These are phyloP conservation scores for Diadromus collaris DNA, from an alignment of 2,888 invertebrate species.

Conservation along the genomic window DNA sequence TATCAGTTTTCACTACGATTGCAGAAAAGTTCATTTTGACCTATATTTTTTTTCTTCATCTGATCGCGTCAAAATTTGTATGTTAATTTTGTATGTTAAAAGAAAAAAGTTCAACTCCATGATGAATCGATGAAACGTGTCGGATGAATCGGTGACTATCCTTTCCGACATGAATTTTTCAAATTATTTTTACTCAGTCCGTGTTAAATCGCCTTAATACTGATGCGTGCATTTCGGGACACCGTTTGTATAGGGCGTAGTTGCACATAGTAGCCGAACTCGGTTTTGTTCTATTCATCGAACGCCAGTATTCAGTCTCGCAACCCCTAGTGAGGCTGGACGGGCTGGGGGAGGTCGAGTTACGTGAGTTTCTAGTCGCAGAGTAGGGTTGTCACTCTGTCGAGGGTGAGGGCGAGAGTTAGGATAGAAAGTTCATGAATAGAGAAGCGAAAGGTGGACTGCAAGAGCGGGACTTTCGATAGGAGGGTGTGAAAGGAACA, in stretches of 20 bases:
- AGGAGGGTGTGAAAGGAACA: slow-evolving; percentile 10
- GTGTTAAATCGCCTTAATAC: background rate
- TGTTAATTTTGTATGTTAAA: background rate
- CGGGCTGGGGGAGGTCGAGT: slow-evolving; percentile 33
- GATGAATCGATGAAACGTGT: no score
- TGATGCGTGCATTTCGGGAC: background rate
- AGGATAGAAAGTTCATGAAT: slow-evolving; percentile 33
- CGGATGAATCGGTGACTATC: background rate
- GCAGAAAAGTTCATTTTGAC: no score
- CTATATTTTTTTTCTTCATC: no score
- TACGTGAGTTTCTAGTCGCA: slow-evolving; percentile 48
- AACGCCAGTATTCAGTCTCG: background rate
- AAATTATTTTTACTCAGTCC: background rate
- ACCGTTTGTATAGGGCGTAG: background rate
- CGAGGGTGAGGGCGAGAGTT: slow-evolving; percentile 20
- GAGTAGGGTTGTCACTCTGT: slow-evolving; percentile 46
- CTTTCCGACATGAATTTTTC: background rate
- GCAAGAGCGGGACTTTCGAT: slow-evolving; percentile 1
- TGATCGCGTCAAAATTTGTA: no score
- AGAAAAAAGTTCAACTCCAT: background rate
- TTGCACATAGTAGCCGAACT: slow-evolving; percentile 24
- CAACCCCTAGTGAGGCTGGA: slow-evolving; percentile 1
- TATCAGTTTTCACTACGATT: no score
- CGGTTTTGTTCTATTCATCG: slow-evolving; percentile 49
- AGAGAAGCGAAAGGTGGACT: slow-evolving; percentile 29